Evolutionary conservation across 2,797 vertebrate species (phyloP), one percentile per base, ranked within the genome.

Genomic region (Gambusia yucatana): DNA sequence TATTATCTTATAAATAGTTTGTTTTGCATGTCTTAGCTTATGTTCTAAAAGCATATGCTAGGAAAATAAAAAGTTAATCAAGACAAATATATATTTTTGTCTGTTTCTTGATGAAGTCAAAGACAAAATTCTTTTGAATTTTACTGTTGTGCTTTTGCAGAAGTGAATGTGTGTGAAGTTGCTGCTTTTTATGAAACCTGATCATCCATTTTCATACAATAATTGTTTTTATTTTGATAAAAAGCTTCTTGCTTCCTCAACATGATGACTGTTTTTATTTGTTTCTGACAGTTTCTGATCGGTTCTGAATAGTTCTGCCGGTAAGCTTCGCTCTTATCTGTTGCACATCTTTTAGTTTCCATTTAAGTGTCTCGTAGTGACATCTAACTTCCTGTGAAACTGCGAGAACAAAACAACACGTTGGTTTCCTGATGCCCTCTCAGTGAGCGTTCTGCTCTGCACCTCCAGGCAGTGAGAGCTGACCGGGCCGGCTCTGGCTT

Each of bases 321-420:
- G 7, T 17, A 55, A 55, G 25, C 25, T 55, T n/a, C 9, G 25
- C 52, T 55, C 8, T n/a, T n/a, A 55, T 55, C 52, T 55, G 50
- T 3, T 52, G 52, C 25, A 10, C 8, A 11, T 33, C 17, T 73
- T 39, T 52, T 43, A 25, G 47, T 59, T 41, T 75, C 65, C 39
- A 69, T 43, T 39, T 22, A 48, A 39, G 17, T 4, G 20, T n/a
- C 33, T 57, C 6, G 30, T 28, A 5, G 46, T 22, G 73, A 72
- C 65, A 44, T 1, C 33, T 71, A 41, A 82, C 83, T 93, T 93
- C 93, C 93, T 93, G 91, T 93, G 79, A 82, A 80, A 70, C 61
- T 47, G n/a, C 50, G 3, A 57, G 28, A 10, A 33, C 48, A 20
- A 6, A 10, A 33, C 48, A 20, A 6, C n/a, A 3, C 6, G 7